Base-by-base conservation (phyloP, 1,140 invertebrate genomes). In the Aphaenogaster floridana region DNA sequence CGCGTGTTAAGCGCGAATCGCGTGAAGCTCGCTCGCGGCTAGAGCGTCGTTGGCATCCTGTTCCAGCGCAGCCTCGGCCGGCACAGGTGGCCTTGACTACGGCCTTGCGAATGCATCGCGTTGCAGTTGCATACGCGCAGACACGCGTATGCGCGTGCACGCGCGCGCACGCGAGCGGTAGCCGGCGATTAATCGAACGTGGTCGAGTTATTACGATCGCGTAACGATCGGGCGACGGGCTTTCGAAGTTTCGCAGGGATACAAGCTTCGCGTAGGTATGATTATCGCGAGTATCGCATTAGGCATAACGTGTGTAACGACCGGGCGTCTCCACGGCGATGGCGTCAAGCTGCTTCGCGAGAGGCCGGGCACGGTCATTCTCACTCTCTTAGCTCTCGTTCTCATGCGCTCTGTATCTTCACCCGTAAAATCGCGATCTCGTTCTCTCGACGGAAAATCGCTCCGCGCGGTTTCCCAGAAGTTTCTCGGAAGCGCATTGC, bases 21-120 rank as follows among this genome's bases (percentile, higher is more conserved):
- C 52, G 77, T 61, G 76, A 28, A 42, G 52, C 54, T 84, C 28
- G 83, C 50, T 52, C 50, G 74, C 74, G 84, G 39, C 68, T 52
- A 69, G n/a, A 11, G 63, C 52, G 52, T 54, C 86, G 21, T 54
- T 64, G 84, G 88, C 68, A 90, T 90, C 89, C 88, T 78, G 88
- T 87, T 90, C 69, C 68, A 77, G 69, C 71, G 61, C 28, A 71
- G 72, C 69, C 84, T 77, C 86, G 84, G 78, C 57, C 39, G 45
- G 61, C 36, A 28, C 57, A 15, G 15, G 50, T 83, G 89, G 88
- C 89, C 89, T 90, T 90, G 88, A 59, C 54, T 77, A 69, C 87
- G 88, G 68, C 89, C 89, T 90, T 90, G 89, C 89, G 21, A 63
- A 71, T 71, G 68, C 88, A 87, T 57, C 50, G 59, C 68, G 63